Conservation (phyloP, 2,797 vertebrate species). For the Gallinago stenura region DNA sequence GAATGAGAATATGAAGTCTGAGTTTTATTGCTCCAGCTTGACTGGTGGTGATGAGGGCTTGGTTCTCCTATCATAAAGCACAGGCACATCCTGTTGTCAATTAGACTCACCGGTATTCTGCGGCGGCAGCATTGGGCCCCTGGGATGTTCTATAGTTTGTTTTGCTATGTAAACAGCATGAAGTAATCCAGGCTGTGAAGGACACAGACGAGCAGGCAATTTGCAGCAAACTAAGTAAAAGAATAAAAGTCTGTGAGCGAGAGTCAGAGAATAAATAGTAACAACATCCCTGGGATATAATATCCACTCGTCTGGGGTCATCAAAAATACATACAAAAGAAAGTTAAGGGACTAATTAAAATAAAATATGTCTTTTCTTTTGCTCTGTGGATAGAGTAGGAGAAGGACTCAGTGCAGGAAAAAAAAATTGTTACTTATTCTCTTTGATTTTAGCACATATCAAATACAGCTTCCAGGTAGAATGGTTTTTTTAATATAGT, state of each 20-base stretch:
- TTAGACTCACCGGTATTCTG: constrained; percentile 22
- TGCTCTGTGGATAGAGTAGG: neutral
- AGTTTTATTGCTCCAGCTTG: constrained; percentile 12
- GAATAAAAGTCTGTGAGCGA: constrained; percentile 16
- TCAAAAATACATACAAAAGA: constrained; percentile 15
- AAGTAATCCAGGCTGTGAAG: constrained; percentile 27
- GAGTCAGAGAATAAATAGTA: constrained; percentile 36
- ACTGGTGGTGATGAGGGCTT: neutral
- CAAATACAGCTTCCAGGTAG: neutral
- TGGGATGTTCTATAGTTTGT: constrained; percentile 50
- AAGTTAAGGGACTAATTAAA: constrained; percentile 40
- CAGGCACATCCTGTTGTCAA: constrained; percentile 53
- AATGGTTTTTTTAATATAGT: neutral
- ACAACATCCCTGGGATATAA: constrained; percentile 52
- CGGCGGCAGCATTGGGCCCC: constrained; percentile 34
- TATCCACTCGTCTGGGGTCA: constrained; percentile 23
- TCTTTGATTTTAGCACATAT: neutral
- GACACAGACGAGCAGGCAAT: constrained; percentile 47
- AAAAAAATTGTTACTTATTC: neutral
- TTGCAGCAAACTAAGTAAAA: neutral
- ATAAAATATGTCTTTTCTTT: constrained; percentile 11
- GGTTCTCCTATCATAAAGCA: constrained; percentile 25
- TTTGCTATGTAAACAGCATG: constrained; percentile 59
- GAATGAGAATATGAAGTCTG: neutral
- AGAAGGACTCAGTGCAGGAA: neutral